Evolutionary conservation across 2,113 vertebrate genomes (phyloP).

Genomic region (Thomomys bottae): DNA sequence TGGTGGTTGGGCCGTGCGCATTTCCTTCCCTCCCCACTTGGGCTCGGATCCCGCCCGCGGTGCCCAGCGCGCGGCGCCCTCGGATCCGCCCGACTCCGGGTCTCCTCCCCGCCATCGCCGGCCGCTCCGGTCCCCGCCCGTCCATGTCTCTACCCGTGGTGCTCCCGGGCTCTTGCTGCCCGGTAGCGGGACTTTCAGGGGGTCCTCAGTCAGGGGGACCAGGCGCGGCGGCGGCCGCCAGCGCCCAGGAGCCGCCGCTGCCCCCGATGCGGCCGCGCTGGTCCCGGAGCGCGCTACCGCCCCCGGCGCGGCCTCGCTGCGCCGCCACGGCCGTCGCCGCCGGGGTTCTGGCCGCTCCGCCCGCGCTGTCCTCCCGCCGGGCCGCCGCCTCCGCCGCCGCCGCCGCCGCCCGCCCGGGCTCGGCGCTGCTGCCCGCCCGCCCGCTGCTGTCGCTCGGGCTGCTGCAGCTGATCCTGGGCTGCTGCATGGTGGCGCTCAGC

Average conservation of each 20-base stretch:
- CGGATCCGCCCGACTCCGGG: neutral
- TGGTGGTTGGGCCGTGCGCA: constrained; percentile 71
- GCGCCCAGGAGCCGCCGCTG: constrained; percentile 75
- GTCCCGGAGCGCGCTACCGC: constrained; percentile 75
- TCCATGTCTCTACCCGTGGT: constrained; percentile 89
- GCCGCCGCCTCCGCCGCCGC: constrained; percentile 28
- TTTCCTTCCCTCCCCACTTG: constrained; percentile 64
- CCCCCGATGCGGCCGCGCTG: constrained; percentile 73
- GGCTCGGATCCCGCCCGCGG: constrained; percentile 14
- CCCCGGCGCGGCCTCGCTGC: constrained; percentile 80
- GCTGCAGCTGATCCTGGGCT: constrained; percentile 90
- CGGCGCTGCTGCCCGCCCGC: constrained; percentile 80
- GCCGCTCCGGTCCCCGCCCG: neutral
- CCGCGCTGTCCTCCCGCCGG: constrained; percentile 60
- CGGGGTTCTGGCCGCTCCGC: constrained; percentile 53
- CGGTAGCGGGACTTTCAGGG: constrained; percentile 81
- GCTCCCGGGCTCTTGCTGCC: constrained; percentile 89
- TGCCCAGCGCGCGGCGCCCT: constrained; percentile 64
- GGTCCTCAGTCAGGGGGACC: constrained; percentile 79
- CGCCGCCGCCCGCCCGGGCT: constrained; percentile 52
- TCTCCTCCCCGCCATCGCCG: constrained; percentile 3
- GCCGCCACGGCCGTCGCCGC: neutral
- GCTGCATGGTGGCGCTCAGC: constrained; percentile 90
- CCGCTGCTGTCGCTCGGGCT: constrained; percentile 89
- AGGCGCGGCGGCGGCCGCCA: constrained; percentile 68